Conservation (phyloP, 2,113 vertebrate genomes). For the Phainopepla nitens region DNA sequence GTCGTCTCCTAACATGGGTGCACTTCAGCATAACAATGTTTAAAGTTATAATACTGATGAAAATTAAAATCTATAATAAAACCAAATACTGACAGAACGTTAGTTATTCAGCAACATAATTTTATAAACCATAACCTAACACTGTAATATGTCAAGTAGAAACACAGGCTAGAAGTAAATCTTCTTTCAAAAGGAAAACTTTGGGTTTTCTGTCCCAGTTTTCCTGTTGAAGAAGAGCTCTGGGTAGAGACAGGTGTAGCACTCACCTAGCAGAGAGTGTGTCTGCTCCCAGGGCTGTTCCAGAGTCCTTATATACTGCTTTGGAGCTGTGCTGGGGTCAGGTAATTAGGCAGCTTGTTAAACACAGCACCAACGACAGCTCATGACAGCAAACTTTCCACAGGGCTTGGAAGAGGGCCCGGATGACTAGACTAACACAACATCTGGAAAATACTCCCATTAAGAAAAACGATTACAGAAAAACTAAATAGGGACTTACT, state of each 20-base stretch:
- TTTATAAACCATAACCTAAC: neutral
- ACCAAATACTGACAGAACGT: neutral
- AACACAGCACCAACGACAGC: conserved; percentile 69
- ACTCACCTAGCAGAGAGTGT: conserved; percentile 69
- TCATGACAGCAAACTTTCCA: conserved; percentile 80
- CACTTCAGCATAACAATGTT: neutral
- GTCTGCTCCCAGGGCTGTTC: conserved; percentile 10
- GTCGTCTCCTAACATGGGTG: neutral
- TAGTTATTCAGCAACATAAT: neutral
- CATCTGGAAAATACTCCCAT: conserved; percentile 80
- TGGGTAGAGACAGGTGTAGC: neutral
- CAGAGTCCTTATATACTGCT: conserved; percentile 73
- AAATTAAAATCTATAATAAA: neutral
- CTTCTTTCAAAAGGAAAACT: neutral
- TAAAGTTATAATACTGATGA: neutral
- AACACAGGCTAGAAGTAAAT: neutral
- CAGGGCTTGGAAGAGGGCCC: conserved; percentile 70
- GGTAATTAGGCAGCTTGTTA: conserved; percentile 70
- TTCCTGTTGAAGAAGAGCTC: neutral
- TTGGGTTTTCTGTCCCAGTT: neutral
- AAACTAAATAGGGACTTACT: conserved; percentile 66
- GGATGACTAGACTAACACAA: conserved; percentile 71
- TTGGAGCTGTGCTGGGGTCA: conserved; percentile 42
- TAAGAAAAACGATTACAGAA: conserved; percentile 76
- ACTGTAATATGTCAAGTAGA: neutral